Evolutionary conservation across 2,888 invertebrate genomes (phyloP).

Genomic region (Mesorhabditis belari): DNA sequence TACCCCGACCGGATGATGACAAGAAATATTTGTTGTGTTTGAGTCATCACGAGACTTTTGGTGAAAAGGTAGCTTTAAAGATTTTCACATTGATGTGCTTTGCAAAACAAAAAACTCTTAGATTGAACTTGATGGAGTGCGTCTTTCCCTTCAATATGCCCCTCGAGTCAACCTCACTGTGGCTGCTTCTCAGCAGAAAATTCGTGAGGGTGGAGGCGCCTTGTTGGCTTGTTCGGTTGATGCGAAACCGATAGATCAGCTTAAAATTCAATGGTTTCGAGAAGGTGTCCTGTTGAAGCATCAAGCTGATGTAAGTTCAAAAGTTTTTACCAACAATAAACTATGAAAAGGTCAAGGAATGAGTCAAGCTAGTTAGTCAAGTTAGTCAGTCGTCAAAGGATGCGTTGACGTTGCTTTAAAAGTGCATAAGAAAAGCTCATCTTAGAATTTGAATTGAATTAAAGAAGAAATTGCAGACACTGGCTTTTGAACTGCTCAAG

Average conservation of each 20-base stretch:
- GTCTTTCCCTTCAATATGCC: conserved; percentile 36
- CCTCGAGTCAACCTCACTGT: conserved; percentile 41
- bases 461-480: conserved; percentile 29
- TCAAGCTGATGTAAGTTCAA: conserved; percentile 26
- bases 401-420: background rate
- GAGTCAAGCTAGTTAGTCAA: no score
- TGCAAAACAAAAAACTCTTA: conserved; percentile 16
- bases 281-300: conserved; percentile 28
- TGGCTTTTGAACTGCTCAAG: conserved; percentile 36
- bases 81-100: conserved; percentile 15
- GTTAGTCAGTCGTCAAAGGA: no score
- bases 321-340: background rate
- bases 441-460: no score
- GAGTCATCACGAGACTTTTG: conserved; percentile 36
- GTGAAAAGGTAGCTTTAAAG: conserved; percentile 14
- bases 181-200: conserved; percentile 19
- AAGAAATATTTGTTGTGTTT: conserved; percentile 35
- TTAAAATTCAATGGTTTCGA: conserved; percentile 36
- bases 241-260: conserved; percentile 41
- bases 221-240: conserved; percentile 43
- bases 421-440: background rate
- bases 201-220: conserved; percentile 43
- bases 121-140: conserved; percentile 34
- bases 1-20: conserved; percentile 34
- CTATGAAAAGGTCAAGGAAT: no score